These are phyloP conservation scores for Trinectes maculatus DNA, from an alignment of 2,113 vertebrate genomes.

Conservation along the genomic window DNA sequence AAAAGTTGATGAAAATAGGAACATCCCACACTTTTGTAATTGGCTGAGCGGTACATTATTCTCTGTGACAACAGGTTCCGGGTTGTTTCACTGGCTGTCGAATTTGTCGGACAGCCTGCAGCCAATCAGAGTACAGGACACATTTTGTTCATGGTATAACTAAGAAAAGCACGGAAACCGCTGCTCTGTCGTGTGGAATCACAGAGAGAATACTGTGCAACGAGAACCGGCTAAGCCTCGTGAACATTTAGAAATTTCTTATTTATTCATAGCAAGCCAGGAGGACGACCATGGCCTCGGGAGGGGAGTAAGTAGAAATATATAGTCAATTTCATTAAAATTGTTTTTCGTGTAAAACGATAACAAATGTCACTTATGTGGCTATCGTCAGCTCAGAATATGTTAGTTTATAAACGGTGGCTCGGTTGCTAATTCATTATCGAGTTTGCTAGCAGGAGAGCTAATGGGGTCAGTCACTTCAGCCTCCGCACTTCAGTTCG, in stretches of 20 bases:
- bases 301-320: constrained; percentile 81
- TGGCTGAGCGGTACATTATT: constrained; percentile 32
- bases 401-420: constrained; percentile 61
- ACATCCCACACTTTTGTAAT: constrained; percentile 9
- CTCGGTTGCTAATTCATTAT: constrained; percentile 48
- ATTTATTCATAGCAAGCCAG: constrained; percentile 76
- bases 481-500: constrained; percentile 55
- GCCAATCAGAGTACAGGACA: constrained; percentile 58
- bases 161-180: constrained; percentile 61
- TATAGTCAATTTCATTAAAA: background rate
- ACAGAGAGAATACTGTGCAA: constrained; percentile 45
- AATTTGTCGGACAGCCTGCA: background rate
- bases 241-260: constrained; percentile 62
- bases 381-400: constrained; percentile 17
- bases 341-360: constrained; percentile 1
- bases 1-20: background rate
- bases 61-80: constrained; percentile 6
- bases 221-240: constrained; percentile 55
- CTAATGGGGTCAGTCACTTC: constrained; percentile 70
- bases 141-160: constrained; percentile 55
- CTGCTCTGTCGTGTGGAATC: constrained; percentile 66
- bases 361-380: constrained; percentile 21
- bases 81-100: constrained; percentile 63
- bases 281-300: constrained; percentile 84
- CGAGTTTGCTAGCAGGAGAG: constrained; percentile 46